Evolutionary conservation across 2,888 invertebrate genomes (phyloP).

Genomic region (Melanostoma mellinum): DNA sequence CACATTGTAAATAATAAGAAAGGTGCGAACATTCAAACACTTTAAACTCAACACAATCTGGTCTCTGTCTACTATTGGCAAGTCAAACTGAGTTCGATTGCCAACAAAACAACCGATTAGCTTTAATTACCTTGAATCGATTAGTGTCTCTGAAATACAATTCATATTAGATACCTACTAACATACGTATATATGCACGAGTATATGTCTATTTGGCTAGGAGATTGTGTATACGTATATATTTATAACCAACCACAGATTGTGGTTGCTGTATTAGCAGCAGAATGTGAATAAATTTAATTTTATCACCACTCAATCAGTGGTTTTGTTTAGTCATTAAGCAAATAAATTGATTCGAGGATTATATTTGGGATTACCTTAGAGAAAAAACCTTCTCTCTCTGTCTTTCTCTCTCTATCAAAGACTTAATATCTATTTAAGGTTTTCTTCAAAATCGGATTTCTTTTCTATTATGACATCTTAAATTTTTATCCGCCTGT

Average conservation of each 20-base stretch:
- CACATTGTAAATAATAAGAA: slow-evolving; percentile 37
- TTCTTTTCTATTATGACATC: too few species aligned
- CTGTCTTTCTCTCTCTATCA: too few species aligned
- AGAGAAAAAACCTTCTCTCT: too few species aligned
- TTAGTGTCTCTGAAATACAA: slow-evolving; percentile 36
- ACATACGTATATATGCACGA: slow-evolving; percentile 13
- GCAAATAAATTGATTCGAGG: background rate
- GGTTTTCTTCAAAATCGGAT: too few species aligned
- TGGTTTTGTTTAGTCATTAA: background rate
- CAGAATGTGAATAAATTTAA: slow-evolving; percentile 56
- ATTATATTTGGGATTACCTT: too few species aligned
- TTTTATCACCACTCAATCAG: slow-evolving; percentile 60
- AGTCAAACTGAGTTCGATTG: slow-evolving; percentile 31
- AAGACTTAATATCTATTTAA: too few species aligned
- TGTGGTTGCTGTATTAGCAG: slow-evolving; percentile 40
- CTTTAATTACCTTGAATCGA: slow-evolving; percentile 63
- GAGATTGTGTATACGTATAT: background rate
- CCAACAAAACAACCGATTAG: slow-evolving; percentile 60
- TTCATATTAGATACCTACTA: slow-evolving; percentile 8
- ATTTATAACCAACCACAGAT: slow-evolving; percentile 43
- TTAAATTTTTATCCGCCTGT: too few species aligned
- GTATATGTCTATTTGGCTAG: background rate
- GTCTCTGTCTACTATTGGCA: slow-evolving; percentile 49
- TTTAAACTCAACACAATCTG: slow-evolving; percentile 34
- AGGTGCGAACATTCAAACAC: slow-evolving; percentile 61